Evolutionary conservation across 2,888 invertebrate genomes (phyloP), one percentile per base, ranked within the genome.

Genomic region (Neoaliturus tenellus): DNA sequence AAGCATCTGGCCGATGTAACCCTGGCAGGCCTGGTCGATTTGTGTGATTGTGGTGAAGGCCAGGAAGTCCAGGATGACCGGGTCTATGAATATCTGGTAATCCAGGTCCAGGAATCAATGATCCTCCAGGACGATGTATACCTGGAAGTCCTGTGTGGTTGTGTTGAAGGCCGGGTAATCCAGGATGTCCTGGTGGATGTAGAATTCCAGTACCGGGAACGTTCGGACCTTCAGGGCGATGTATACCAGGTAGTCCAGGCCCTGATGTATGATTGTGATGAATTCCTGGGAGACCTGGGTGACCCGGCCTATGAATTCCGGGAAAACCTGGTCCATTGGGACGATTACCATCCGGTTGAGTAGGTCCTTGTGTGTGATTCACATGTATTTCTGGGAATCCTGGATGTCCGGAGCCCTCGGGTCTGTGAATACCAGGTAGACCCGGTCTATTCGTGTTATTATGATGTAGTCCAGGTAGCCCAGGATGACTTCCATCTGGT

Each of bases 31-130:
- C 82, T 2, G 83, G 80, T 75, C 23, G 41, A 41, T 82, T 67
- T 51, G 62, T 55, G 31, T 62, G 62, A 31, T 62, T 62, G 62
- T 62, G 62, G 4, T 62, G 28, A 0, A 80, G 10, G 84, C 39
- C 87, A 86, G 33, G 87, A 86, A 85, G 71, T 71, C 90, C 88
- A n/a, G 90, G 91, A 0, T 90, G 89, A 69, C 90, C 90, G 6
- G 91, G 90, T 0, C 4, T 14, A 2, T 73, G 31, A 41, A 31
- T 17, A 0, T 62, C 75, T 35, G 84, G 84, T 0, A 75, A 67
- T 20, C 84, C 85, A 39, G 86, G 85, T 48, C 87, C 86, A 20
- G 88, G 87, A n/a, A 41, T 20, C n/a, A 20, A 35, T 8, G 39
- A 5, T 39, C 39, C 71, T n/a, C 23, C 87, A 25, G 89, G 88